These are phyloP conservation scores for Triplophysa rosa DNA, from an alignment of 2,113 vertebrate species.

Conservation along the genomic window DNA sequence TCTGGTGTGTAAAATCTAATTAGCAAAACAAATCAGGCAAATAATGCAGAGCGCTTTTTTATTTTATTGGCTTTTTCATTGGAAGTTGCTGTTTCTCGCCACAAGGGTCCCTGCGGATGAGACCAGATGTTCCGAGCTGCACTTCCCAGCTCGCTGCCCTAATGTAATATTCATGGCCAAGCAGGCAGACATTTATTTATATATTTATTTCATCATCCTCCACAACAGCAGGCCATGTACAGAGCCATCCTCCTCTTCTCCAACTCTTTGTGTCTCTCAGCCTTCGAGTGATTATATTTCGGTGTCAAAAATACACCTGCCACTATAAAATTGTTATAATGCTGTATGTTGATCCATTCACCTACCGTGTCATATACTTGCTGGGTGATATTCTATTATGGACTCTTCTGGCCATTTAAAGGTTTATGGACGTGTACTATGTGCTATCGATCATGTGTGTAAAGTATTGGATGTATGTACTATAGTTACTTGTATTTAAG, in stretches of 20 bases:
- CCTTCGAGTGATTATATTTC: not conserved
- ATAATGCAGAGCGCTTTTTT: slow-evolving; percentile 69
- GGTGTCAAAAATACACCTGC: not conserved
- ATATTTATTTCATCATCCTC: slow-evolving; percentile 77
- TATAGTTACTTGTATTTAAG: too few species aligned
- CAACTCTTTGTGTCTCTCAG: slow-evolving; percentile 48
- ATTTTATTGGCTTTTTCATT: slow-evolving; percentile 70
- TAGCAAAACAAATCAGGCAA: slow-evolving; percentile 80
- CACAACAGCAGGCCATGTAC: slow-evolving; percentile 69
- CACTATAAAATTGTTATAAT: too few species aligned
- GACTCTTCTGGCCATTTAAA: too few species aligned
- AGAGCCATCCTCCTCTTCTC: slow-evolving; percentile 51
- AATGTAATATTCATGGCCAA: slow-evolving; percentile 85
- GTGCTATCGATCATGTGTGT: too few species aligned
- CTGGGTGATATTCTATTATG: too few species aligned
- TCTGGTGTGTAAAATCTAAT: slow-evolving; percentile 76
- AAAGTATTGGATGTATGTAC: too few species aligned
- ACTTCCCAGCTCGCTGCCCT: slow-evolving; percentile 77
- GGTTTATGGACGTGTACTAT: too few species aligned
- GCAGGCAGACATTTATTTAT: slow-evolving; percentile 75
- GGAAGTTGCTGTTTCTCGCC: slow-evolving; percentile 80
- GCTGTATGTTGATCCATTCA: too few species aligned
- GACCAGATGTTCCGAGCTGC: slow-evolving; percentile 83
- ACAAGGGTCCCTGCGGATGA: slow-evolving; percentile 78
- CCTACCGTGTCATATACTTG: too few species aligned